phyloP scores from a whole-genome alignment of 2,888 invertebrate species.

The Caenorhabditis macrosperma region DNA sequence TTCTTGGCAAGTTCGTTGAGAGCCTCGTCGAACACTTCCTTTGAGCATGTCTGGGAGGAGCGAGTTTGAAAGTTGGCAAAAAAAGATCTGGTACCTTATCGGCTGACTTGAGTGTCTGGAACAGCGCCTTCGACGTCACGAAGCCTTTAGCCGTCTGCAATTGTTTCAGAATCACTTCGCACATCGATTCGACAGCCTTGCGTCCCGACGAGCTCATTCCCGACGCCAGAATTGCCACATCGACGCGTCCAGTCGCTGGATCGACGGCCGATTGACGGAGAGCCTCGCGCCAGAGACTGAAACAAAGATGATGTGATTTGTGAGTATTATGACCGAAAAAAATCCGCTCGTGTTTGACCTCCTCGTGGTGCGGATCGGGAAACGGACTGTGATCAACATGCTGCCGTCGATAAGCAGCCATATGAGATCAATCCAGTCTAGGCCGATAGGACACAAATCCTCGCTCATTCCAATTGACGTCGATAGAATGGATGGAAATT shows the following conservation, averaged over 20 bases:
- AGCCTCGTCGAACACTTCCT: slow-evolving; percentile 94
- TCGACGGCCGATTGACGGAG: slow-evolving; percentile 97
- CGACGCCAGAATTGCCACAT: slow-evolving; percentile 95
- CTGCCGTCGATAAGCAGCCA: too few species aligned
- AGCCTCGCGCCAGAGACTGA: slow-evolving; percentile 87
- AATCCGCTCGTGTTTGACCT: too few species aligned
- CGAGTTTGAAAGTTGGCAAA: neutral
- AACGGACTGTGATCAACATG: too few species aligned
- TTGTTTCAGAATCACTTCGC: slow-evolving; percentile 63
- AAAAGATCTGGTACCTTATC: slow-evolving; percentile 72
- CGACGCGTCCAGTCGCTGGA: slow-evolving; percentile 96
- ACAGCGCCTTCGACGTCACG: slow-evolving; percentile 67
- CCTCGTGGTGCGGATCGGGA: too few species aligned
- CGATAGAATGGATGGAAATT: too few species aligned
- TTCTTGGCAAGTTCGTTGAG: slow-evolving; percentile 93
- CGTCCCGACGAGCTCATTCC: slow-evolving; percentile 91
- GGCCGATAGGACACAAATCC: too few species aligned
- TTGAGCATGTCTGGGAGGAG: slow-evolving; percentile 83
- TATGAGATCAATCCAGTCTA: too few species aligned
- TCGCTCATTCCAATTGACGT: too few species aligned
- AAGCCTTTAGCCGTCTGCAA: slow-evolving; percentile 63
- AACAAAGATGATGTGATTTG: slow-evolving; percentile 3
- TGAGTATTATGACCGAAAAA: neutral
- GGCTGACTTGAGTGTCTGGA: slow-evolving; percentile 65
- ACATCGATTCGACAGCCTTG: slow-evolving; percentile 76